Evolutionary conservation across 2,113 vertebrate genomes (phyloP), one percentile per base, ranked within the genome.

Genomic region (Triplophysa rosa): DNA sequence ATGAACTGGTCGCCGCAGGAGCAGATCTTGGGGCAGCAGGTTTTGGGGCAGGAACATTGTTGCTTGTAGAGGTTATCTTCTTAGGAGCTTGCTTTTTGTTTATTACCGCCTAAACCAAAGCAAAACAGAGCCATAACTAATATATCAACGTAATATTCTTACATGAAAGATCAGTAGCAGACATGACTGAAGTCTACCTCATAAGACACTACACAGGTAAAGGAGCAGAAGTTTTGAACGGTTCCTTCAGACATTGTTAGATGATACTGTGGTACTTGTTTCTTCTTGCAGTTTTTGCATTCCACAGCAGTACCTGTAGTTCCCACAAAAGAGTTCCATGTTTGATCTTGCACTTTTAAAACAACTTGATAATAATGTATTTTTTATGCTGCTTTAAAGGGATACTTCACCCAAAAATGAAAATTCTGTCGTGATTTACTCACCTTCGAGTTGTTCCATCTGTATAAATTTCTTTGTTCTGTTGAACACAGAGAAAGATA

Each of bases 201-300:
- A 88, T 97, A 99, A 73, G 90, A 87, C 82, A 93, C 91, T 29
- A 99, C 97, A 64, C 98, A 99, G n/a, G 86, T 94, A 71, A 98
- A 94, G 84, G 93, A 94, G 93, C 98, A 99, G 91, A 99, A 99
- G 90, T 99, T 99, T 81, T 96, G 96, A 87, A 99, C 97, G 87
- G 95, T 95, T 76, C 94, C 95, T 58, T 99, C 97, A 1, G 96
- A 98, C 96, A 99, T 98, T 86, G 97, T 96, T 82, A 99, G 91
- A 90, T 99, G 98, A 86, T 97, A 99, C 87, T 98, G 94, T 67
- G 97, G 97, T 17, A 95, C 91, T 2, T 92, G 89, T 78, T 90
- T 92, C 76, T 92, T 93, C 84, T 94, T 95, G 90, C 98, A 99
- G 86, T 91, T 95, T 89, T 97, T 95, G 90, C 98, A 99, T 77